These are phyloP conservation scores for Sebastiscus tertius DNA, from an alignment of 2,797 vertebrate genomes.

Conservation along the genomic window DNA sequence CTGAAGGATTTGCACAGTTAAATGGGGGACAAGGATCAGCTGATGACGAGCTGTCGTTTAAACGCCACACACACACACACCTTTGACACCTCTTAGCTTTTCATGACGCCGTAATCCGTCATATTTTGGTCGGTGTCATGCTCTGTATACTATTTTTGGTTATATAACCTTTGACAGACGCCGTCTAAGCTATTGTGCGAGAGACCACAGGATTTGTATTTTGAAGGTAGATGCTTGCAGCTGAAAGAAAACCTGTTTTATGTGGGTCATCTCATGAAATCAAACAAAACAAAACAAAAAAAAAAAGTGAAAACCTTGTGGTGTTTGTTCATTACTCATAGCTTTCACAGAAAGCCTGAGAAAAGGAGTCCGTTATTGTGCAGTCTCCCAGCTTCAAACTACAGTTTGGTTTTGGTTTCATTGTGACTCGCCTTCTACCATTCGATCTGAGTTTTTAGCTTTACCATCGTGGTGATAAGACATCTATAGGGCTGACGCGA, in stretches of 20 bases:
- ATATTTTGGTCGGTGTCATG: constrained; percentile 31
- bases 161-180: constrained; percentile 21
- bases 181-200: constrained; percentile 14
- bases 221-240: constrained; percentile 1
- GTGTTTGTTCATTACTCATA: not conserved
- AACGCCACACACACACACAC: not conserved
- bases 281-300: not conserved
- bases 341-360: not conserved
- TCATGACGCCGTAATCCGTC: constrained; percentile 16
- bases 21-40: constrained; percentile 20
- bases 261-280: not conserved
- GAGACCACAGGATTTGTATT: constrained; percentile 18
- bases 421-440: not conserved
- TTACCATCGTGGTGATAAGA: not conserved
- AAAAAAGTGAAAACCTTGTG: not conserved
- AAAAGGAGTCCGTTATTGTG: not conserved
- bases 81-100: constrained; percentile 18
- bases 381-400: not conserved
- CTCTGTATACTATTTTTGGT: constrained; percentile 15
- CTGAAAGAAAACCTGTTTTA: not conserved
- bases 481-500: not conserved
- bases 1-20: constrained; percentile 36
- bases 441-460: not conserved
- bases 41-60: constrained; percentile 12
- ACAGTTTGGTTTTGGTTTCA: not conserved